Evolutionary conservation across 1,140 invertebrate species (phyloP).

Genomic region (Drosophila lini): DNA sequence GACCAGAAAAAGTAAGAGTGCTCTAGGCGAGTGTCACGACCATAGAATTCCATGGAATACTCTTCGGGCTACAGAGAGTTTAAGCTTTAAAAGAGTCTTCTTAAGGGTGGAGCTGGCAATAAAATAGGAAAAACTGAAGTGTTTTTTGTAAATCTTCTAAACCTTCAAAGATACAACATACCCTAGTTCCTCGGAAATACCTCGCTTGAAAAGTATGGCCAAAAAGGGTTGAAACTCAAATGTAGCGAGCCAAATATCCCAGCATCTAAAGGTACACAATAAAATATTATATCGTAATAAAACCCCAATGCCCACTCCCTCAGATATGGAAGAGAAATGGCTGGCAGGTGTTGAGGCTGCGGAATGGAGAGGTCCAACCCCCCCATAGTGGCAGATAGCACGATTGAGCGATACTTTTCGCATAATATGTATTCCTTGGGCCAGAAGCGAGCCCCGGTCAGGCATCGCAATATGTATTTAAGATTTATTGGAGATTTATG

Average conservation of each 20-base stretch:
- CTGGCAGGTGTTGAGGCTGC: conserved; percentile 14
- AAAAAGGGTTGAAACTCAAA: conserved; percentile 53
- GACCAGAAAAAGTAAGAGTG: conserved; percentile 36
- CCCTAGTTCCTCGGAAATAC: background rate
- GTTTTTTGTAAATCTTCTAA: too few species aligned
- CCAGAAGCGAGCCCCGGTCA: conserved; percentile 34
- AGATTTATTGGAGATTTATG: conserved; percentile 78
- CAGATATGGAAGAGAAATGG: conserved; percentile 48
- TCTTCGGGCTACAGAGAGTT: background rate
- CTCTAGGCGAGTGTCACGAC: conserved; percentile 1
- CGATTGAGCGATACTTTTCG: conserved; percentile 75
- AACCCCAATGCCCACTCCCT: conserved; percentile 53
- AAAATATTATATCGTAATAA: conserved; percentile 82
- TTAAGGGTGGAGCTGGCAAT: background rate
- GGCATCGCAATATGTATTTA: conserved; percentile 67
- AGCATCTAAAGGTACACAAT: conserved; percentile 76
- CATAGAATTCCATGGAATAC: conserved; percentile 5
- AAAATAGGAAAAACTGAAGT: background rate
- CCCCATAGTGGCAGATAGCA: conserved; percentile 15
- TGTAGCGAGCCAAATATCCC: conserved; percentile 59
- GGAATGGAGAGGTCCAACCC: background rate
- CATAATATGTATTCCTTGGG: conserved; percentile 53
- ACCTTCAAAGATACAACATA: background rate
- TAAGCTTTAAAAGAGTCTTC: background rate
- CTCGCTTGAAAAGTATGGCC: conserved; percentile 5